phyloP scores from a whole-genome alignment of 2,113 vertebrate species.

The Motacilla tschutschensis region DNA sequence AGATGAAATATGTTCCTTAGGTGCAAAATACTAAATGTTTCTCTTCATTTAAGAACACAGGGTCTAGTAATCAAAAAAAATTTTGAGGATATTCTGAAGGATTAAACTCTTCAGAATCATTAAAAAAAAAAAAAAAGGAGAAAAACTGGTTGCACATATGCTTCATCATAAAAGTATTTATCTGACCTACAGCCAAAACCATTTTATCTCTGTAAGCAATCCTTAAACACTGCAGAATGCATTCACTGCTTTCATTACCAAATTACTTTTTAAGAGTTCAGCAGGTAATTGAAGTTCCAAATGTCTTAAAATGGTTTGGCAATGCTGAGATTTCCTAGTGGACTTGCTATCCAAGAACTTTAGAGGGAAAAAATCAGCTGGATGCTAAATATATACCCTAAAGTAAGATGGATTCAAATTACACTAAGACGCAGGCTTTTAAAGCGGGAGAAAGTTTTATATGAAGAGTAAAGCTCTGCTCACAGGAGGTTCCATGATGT shows the following conservation, averaged over 20 bases:
- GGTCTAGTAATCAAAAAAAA: not conserved
- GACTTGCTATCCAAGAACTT: slow-evolving; percentile 52
- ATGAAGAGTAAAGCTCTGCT: slow-evolving; percentile 8
- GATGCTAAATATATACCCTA: slow-evolving; percentile 53
- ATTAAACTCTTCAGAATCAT: not conserved
- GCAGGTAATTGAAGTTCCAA: slow-evolving; percentile 64
- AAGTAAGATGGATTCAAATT: slow-evolving; percentile 44
- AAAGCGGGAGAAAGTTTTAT: slow-evolving; percentile 1
- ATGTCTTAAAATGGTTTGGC: slow-evolving; percentile 54
- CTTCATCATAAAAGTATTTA: slow-evolving; percentile 55
- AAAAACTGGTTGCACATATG: slow-evolving; percentile 14
- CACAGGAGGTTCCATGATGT: not conserved
- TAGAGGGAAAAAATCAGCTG: slow-evolving; percentile 24
- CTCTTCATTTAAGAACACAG: not conserved
- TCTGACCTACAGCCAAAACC: slow-evolving; percentile 45
- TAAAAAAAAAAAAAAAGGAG: not conserved
- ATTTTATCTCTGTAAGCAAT: slow-evolving; percentile 63
- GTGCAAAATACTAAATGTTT: not conserved
- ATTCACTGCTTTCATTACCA: slow-evolving; percentile 56
- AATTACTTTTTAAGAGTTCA: slow-evolving; percentile 57
- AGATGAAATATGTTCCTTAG: not conserved
- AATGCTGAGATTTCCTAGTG: slow-evolving; percentile 44
- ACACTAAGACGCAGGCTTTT: slow-evolving; percentile 10
- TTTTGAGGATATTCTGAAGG: not conserved
- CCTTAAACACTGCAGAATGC: slow-evolving; percentile 46